Evolutionary conservation across 2,113 vertebrate genomes (phyloP).

Genomic region (Labeo rohita): DNA sequence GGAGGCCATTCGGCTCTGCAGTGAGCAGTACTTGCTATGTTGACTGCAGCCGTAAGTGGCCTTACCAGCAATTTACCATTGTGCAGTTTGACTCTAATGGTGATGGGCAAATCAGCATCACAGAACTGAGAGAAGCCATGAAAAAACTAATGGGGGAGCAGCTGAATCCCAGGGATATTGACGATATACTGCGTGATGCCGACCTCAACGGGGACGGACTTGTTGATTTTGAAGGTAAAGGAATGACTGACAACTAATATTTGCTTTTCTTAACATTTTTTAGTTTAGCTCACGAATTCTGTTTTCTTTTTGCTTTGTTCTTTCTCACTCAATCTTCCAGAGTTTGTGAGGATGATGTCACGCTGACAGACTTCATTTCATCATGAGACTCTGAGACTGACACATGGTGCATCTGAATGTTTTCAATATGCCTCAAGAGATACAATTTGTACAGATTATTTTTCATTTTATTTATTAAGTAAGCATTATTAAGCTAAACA

Average conservation of each 20-base stretch:
- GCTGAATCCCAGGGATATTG: conserved; percentile 87
- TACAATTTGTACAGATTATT: not conserved
- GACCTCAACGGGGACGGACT: conserved; percentile 92
- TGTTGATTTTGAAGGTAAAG: conserved; percentile 92
- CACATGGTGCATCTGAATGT: not conserved
- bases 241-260: not conserved
- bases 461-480: not conserved
- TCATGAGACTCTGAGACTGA: not conserved
- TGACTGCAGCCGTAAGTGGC: not conserved
- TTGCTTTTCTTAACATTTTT: not conserved
- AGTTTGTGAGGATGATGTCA: conserved; percentile 84
- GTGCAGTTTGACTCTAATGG: conserved; percentile 89
- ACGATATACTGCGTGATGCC: conserved; percentile 88
- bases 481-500: not conserved
- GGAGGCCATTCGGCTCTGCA: no score
- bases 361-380: conserved; percentile 65
- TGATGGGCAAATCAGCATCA: conserved; percentile 89
- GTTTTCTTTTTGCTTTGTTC: conserved; percentile 17
- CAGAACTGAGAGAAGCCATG: conserved; percentile 80
- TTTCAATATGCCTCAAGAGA: not conserved
- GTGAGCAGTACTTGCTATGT: no score
- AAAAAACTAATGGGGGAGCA: conserved; percentile 91
- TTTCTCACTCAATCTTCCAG: conserved; percentile 57
- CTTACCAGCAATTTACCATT: not conserved
- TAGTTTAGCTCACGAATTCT: not conserved